Evolutionary conservation across 2,797 vertebrate genomes (phyloP).

Genomic region (Gallinago solitaria): DNA sequence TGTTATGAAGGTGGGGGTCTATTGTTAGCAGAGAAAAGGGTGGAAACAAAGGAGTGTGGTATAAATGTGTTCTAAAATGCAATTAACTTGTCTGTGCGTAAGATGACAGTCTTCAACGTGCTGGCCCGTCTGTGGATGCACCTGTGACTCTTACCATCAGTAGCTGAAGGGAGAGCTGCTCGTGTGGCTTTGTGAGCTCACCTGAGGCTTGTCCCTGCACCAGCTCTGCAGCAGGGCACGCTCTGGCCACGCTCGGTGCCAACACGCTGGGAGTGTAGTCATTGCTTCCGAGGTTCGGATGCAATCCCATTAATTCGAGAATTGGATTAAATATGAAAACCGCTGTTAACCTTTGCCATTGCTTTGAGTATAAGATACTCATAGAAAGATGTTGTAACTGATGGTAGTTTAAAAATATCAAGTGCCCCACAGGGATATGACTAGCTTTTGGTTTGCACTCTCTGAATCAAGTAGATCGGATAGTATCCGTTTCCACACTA

Average conservation of each 20-base stretch:
- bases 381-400: background rate
- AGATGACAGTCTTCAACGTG: background rate
- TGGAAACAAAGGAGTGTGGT: background rate
- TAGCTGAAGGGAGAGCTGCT: background rate
- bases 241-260: fast-evolving
- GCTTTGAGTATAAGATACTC: background rate
- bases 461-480: background rate
- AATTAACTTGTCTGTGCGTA: background rate
- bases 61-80: background rate
- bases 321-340: background rate
- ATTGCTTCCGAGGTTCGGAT: background rate
- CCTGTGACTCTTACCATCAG: background rate
- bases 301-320: background rate
- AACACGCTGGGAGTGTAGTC: background rate
- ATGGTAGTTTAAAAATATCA: background rate
- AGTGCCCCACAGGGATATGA: background rate
- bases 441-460: background rate
- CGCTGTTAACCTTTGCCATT: background rate
- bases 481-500: background rate
- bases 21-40: background rate
- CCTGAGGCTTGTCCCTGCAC: background rate
- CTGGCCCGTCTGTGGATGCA: background rate
- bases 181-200: background rate
- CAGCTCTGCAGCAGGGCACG: fast-evolving
- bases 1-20: background rate